These are phyloP conservation scores for Apis florea DNA, from an alignment of 1,140 invertebrate genomes.

Conservation along the genomic window DNA sequence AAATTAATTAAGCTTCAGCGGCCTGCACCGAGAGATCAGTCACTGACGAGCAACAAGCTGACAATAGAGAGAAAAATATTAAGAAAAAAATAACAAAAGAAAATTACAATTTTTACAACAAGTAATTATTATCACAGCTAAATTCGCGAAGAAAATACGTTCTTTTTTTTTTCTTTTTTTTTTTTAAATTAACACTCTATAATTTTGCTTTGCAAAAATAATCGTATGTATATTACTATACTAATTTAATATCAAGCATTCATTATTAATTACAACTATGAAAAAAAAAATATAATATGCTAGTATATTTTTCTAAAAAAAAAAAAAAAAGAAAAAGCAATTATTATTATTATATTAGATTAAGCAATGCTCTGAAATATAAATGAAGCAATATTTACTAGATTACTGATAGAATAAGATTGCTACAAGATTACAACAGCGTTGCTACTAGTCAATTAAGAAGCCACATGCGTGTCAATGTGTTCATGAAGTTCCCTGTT, in stretches of 20 bases:
- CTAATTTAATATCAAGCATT: not conserved
- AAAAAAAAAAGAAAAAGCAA: not conserved
- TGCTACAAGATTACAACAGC: not conserved
- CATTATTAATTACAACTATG: not conserved
- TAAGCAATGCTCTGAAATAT: not conserved
- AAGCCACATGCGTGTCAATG: constrained; percentile 28
- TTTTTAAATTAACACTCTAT: not conserved
- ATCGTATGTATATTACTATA: not conserved
- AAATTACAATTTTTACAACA: not conserved
- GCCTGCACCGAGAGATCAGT: constrained; percentile 28
- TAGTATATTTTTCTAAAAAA: not conserved
- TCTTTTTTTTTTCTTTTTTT: not conserved
- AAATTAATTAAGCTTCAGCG: constrained; percentile 70
- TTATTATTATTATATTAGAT: not conserved
- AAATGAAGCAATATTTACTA: no score
- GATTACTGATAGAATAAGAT: no score
- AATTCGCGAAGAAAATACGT: constrained; percentile 3
- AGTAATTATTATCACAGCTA: not conserved
- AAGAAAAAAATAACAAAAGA: not conserved
- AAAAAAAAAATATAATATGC: not conserved
- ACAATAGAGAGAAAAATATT: constrained; percentile 3
- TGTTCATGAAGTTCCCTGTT: not conserved
- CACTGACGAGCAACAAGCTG: constrained; percentile 14
- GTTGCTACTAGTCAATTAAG: not conserved
- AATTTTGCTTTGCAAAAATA: constrained; percentile 9